phyloP scores from a whole-genome alignment of 2,888 invertebrate species.

The Morinoia aosen region DNA sequence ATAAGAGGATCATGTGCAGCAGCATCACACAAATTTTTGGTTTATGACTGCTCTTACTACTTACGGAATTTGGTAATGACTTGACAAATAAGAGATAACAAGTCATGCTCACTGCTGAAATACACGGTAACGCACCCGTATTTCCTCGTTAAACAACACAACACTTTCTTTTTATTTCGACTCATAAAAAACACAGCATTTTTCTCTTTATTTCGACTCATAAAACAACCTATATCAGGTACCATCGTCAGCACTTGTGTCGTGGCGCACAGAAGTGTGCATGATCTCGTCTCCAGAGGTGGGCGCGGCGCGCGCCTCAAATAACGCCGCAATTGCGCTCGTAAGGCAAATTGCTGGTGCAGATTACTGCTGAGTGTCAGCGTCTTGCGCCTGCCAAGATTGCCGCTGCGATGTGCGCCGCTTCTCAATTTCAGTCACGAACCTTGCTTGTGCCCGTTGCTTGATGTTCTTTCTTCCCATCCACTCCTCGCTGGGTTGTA shows the following conservation, averaged over 20 bases:
- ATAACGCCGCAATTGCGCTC: slow-evolving; percentile 1
- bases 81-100: not conserved
- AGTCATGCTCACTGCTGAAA: not conserved
- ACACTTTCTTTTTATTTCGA: too few relatives aligned
- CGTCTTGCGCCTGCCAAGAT: not conserved
- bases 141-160: too few relatives aligned
- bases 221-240: not conserved
- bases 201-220: not conserved
- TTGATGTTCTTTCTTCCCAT: not conserved
- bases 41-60: not conserved
- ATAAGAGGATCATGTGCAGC: too few relatives aligned
- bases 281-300: not conserved
- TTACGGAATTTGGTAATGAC: not conserved
- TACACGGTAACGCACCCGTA: not conserved
- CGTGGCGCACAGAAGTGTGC: not conserved
- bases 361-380: not conserved
- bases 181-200: too few relatives aligned
- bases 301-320: not conserved
- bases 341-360: not conserved
- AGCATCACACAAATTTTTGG: too few relatives aligned
- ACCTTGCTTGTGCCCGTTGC: not conserved
- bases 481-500: not conserved
- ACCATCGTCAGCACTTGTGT: not conserved
- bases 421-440: not conserved
- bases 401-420: not conserved